Conservation (phyloP, 2,797 vertebrate genomes). For the Bradypodion pumilum region DNA sequence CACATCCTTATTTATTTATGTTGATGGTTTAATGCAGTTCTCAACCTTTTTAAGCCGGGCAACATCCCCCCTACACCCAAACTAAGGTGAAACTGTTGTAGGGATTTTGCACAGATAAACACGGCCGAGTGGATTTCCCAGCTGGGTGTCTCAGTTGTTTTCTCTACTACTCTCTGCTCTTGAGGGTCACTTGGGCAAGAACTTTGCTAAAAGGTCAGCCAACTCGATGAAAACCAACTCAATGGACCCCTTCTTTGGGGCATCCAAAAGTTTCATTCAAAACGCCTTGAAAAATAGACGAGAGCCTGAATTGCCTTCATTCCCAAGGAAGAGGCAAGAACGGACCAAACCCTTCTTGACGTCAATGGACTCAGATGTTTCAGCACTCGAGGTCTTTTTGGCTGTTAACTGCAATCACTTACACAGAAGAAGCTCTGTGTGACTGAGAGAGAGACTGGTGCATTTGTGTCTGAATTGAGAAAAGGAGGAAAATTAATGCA, state of each 20-base stretch:
- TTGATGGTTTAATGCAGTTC: too few relatives aligned
- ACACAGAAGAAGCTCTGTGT: background rate
- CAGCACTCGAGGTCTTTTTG: background rate
- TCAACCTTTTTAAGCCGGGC: too few relatives aligned
- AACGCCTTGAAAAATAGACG: background rate
- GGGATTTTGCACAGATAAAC: too few relatives aligned
- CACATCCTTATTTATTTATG: background rate
- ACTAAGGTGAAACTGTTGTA: background rate
- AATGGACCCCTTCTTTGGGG: too few relatives aligned
- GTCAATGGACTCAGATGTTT: background rate
- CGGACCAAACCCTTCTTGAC: slow-evolving; percentile 3
- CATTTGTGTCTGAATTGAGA: too few relatives aligned
- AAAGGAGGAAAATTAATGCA: too few relatives aligned
- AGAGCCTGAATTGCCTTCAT: background rate
- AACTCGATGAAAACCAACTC: background rate
- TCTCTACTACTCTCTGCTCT: background rate
- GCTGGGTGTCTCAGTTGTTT: background rate
- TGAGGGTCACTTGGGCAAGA: background rate
- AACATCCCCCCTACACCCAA: background rate
- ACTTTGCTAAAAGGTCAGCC: background rate
- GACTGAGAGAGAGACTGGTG: too few relatives aligned
- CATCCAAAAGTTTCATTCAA: background rate
- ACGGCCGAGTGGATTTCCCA: background rate
- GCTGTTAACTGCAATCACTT: background rate
- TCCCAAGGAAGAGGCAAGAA: background rate